A percentile compares a stretch with the other conserved stretches of the same genome.
Evolutionary conservation across 2,797 vertebrate species (phyloP).

Genomic region (Odontamblyopus rebecca): DNA sequence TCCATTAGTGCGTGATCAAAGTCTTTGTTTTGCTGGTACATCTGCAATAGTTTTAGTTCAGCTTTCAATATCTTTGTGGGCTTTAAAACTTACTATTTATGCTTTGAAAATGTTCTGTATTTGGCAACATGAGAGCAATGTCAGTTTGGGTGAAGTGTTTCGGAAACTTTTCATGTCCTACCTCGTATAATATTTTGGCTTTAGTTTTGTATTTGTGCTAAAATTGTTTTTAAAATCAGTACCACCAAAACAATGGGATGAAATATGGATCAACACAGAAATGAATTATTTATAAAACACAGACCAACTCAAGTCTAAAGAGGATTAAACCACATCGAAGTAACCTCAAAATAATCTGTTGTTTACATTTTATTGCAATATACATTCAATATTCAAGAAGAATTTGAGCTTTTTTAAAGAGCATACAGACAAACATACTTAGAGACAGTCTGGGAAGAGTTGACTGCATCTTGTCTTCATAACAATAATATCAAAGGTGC

Average conservation of each 20-base stretch:
- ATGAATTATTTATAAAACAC: neutral
- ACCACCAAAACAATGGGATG: neutral
- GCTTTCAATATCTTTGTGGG: neutral
- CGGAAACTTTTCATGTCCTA: neutral
- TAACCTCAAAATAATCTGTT: neutral
- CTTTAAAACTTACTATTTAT: conserved; percentile 1
- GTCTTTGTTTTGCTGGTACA: neutral
- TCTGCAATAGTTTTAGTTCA: conserved; percentile 4
- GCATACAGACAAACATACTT: neutral
- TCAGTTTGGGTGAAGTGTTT: neutral
- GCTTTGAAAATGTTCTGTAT: conserved; percentile 2
- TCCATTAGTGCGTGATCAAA: conserved; percentile 2
- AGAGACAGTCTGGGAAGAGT: neutral
- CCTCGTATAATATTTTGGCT: neutral
- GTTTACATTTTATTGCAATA: neutral
- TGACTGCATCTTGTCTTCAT: neutral
- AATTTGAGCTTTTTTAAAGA: neutral
- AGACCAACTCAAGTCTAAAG: neutral
- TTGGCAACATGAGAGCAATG: neutral
- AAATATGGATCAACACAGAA: neutral
- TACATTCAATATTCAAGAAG: neutral
- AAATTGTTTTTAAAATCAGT: neutral
- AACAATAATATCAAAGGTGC: conserved; percentile 1
- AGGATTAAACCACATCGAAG: neutral
- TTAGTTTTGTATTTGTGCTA: neutral